Evolutionary conservation across 2,888 invertebrate species (phyloP).

Genomic region (Odontothrips loti): DNA sequence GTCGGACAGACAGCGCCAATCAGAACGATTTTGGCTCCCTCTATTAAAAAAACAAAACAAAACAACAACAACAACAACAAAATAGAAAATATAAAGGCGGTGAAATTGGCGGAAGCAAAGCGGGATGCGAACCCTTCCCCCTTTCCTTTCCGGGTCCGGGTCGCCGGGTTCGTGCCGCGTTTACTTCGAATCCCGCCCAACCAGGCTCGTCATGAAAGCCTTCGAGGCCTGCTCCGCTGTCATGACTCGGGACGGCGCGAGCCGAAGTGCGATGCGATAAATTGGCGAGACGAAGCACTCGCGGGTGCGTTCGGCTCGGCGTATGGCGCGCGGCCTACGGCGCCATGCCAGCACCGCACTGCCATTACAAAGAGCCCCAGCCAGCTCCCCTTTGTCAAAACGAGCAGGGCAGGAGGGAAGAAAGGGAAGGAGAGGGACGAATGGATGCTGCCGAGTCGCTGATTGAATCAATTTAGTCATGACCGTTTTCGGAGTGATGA

Average conservation of each 20-base stretch:
- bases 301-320: not conserved
- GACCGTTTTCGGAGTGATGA: not conserved
- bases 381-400: not conserved
- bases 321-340: not conserved
- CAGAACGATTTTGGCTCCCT: too few species aligned
- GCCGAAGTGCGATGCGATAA: not conserved
- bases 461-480: constrained; percentile 13
- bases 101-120: too few species aligned
- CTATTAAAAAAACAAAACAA: too few species aligned
- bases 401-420: too few species aligned
- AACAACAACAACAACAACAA: too few species aligned
- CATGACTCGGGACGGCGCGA: not conserved
- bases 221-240: not conserved
- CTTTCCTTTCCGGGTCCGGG: too few species aligned
- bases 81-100: too few species aligned
- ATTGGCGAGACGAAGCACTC: not conserved
- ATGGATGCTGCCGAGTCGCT: not conserved
- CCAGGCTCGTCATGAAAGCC: too few species aligned
- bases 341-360: not conserved
- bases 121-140: too few species aligned
- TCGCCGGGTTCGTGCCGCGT: too few species aligned
- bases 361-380: not conserved
- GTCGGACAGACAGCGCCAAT: not conserved
- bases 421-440: too few species aligned
- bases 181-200: too few species aligned